Evolutionary conservation across 2,113 vertebrate species (phyloP).

Genomic region (Alexandromys fortis): DNA sequence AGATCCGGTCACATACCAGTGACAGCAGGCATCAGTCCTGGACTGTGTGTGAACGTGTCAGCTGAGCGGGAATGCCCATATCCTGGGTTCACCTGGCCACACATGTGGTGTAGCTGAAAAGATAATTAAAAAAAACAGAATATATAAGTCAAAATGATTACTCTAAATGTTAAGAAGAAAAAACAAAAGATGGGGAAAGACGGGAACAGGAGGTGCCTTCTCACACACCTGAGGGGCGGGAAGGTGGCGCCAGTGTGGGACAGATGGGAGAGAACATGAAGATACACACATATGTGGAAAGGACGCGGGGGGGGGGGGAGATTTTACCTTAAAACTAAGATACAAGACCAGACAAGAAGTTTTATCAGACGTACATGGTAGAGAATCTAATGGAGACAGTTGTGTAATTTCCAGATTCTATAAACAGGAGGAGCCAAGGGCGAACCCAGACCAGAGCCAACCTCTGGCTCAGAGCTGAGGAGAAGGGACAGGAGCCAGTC

Average conservation of each 20-base stretch:
- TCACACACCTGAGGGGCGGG: neutral
- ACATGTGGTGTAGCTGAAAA: neutral
- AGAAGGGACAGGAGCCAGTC: too few relatives aligned
- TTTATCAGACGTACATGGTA: neutral
- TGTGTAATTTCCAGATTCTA: neutral
- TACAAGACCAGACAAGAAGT: constrained; percentile 23
- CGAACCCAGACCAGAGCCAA: neutral
- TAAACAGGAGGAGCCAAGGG: neutral
- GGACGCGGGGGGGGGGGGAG: neutral
- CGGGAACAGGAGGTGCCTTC: neutral
- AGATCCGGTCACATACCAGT: neutral
- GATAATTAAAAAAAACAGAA: neutral
- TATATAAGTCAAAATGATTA: neutral
- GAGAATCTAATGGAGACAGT: neutral
- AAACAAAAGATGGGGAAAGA: neutral
- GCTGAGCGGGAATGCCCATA: neutral
- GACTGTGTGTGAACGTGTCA: neutral
- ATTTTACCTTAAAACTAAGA: constrained; percentile 39
- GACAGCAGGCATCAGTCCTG: neutral
- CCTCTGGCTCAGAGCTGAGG: fast-evolving
- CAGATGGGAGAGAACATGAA: constrained; percentile 3
- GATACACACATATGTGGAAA: neutral
- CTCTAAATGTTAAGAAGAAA: constrained; percentile 14
- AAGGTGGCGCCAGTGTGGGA: neutral
- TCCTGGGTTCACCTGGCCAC: neutral